Evolutionary conservation across 2,888 invertebrate genomes (phyloP).

Genomic region (Bellardia pandia): DNA sequence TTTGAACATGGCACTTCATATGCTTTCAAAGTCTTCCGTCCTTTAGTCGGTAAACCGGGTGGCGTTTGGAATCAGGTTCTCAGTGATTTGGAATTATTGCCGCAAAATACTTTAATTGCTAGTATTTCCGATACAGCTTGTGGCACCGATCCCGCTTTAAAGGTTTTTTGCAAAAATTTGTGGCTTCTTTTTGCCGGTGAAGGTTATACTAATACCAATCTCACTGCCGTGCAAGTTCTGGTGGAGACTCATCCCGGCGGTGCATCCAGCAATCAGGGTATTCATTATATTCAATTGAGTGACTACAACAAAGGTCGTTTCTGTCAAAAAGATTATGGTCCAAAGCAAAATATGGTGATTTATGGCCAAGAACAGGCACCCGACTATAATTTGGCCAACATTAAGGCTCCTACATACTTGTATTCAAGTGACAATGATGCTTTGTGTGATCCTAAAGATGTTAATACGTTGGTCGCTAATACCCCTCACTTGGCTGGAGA

Average conservation of each 20-base stretch:
- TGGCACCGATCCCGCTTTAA: constrained; percentile 70
- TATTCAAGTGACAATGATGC: constrained; percentile 80
- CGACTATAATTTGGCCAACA: constrained; percentile 78
- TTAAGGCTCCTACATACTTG: constrained; percentile 78
- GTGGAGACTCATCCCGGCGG: constrained; percentile 81
- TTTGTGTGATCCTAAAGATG: constrained; percentile 79
- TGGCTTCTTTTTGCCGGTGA: constrained; percentile 78
- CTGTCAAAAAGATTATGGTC: constrained; percentile 80
- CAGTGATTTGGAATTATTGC: constrained; percentile 78
- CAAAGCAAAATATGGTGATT: constrained; percentile 75
- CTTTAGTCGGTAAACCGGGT: constrained; percentile 79
- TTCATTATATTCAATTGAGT: constrained; percentile 79
- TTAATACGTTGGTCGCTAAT: constrained; percentile 76
- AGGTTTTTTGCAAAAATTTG: constrained; percentile 76
- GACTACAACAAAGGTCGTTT: constrained; percentile 75
- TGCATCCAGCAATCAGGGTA: constrained; percentile 79
- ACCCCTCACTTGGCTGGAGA: constrained; percentile 76
- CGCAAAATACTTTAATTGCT: constrained; percentile 76
- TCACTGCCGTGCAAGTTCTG: constrained; percentile 77
- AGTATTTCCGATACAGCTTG: constrained; percentile 78
- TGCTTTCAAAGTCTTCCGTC: constrained; percentile 82
- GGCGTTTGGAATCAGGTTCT: constrained; percentile 76
- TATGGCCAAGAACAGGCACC: constrained; percentile 79
- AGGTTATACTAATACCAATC: constrained; percentile 78
- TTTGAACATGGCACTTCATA: constrained; percentile 85